These are phyloP conservation scores for Drepanosiphum platanoidis DNA, from an alignment of 2,888 invertebrate species.

Conservation along the genomic window DNA sequence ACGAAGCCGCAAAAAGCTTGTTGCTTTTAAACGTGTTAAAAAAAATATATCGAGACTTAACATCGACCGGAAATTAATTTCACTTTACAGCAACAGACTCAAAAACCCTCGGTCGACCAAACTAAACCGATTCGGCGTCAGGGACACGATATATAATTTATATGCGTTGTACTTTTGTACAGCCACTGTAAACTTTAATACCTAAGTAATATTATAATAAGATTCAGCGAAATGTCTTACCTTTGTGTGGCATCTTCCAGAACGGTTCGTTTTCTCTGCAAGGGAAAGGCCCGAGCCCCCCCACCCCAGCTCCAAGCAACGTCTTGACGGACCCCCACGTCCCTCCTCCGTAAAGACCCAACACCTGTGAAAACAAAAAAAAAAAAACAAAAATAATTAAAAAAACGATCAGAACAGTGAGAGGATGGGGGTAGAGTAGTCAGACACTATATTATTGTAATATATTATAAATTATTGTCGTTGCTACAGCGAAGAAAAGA, in stretches of 20 bases:
- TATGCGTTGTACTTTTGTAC: background rate
- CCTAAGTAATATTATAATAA: background rate
- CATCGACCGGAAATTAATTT: slow-evolving; percentile 24
- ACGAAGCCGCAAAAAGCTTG: background rate
- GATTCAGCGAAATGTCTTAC: slow-evolving; percentile 68
- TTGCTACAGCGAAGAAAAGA: no score
- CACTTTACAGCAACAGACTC: background rate
- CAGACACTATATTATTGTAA: background rate
- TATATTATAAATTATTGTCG: background rate
- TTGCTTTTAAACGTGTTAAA: slow-evolving; percentile 2
- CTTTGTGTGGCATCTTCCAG: slow-evolving; percentile 91
- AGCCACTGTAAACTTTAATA: background rate
- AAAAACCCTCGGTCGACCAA: background rate
- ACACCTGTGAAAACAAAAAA: slow-evolving; percentile 51
- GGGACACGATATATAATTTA: background rate
- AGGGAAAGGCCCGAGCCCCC: slow-evolving; percentile 74
- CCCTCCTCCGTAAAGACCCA: slow-evolving; percentile 61
- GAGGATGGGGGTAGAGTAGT: background rate
- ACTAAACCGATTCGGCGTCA: background rate
- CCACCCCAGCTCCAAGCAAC: slow-evolving; percentile 74
- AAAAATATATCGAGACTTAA: slow-evolving; percentile 9
- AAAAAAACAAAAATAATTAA: background rate
- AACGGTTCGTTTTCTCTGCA: slow-evolving; percentile 77
- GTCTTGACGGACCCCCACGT: slow-evolving; percentile 65
- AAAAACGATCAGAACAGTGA: background rate